Evolutionary conservation across 2,113 vertebrate species (phyloP), one percentile per base, ranked within the genome.

Genomic region (Cariama cristata): DNA sequence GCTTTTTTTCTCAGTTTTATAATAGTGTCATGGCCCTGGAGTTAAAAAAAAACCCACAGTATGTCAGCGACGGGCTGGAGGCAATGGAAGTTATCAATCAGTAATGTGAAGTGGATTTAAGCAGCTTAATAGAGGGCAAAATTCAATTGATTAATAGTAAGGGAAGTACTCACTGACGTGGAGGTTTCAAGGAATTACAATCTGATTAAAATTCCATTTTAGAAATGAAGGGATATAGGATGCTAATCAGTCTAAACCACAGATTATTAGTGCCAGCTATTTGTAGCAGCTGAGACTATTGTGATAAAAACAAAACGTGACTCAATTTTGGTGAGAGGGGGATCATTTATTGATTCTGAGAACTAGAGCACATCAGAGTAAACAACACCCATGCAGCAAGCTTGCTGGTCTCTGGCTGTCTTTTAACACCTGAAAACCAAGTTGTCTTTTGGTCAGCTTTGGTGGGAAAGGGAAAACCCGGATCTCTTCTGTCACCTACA

Each of bases 131-230:
- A 96, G 67, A 94, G 79, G 94, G 81, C 71, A 88, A 97, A 97
- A 97, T 95, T 94, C 91, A 97, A 94, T 94, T 97, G 97, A 97
- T 97, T 97, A 96, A 97, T 96, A 82, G 80, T 91, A 92, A 94
- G 74, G 44, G 91, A 97, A 97, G 94, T 81, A 92, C 42, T 96
- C 85, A 93, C 55, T 95, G 95, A 96, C 5, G 1, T 71, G 67
- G 74, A 92, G 74, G 67, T 90, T 97, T 97, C 96, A 96, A 97
- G 97, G 93, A 97, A 97, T 96, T 96, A 89, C 87, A 96, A 92
- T 95, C 95, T 91, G 96, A 97, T 97, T 98, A 97, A 97, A 97
- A 98, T 97, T 97, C 90, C 95, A 98, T 97, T 96, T 97, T 83
- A 96, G 82, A 97, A 97, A 98, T 97, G 90, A 96, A 97, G 71